These are phyloP conservation scores for human (Homo sapiens) DNA, from an alignment of 2,113 vertebrate species.

Conservation along the genomic window DNA sequence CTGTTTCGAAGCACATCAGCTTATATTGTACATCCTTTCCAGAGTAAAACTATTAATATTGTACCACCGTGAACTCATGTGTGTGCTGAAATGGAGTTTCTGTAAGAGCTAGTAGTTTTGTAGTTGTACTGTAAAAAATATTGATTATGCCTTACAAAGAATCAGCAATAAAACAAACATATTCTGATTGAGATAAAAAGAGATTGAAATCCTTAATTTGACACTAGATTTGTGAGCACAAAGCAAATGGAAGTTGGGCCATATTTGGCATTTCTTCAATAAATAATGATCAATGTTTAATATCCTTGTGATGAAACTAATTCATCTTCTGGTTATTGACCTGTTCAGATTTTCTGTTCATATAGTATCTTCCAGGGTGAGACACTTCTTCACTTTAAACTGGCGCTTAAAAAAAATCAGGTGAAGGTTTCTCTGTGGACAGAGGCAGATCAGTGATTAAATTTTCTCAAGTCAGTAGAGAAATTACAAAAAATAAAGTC, in stretches of 20 bases:
- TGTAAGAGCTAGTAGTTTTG: constrained; percentile 39
- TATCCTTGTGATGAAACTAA: constrained; percentile 49
- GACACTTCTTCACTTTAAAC: constrained; percentile 37
- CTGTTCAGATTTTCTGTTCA: constrained; percentile 30
- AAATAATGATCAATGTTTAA: constrained; percentile 33
- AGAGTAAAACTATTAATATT: constrained; percentile 26
- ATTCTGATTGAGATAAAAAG: not conserved
- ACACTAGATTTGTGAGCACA: not conserved
- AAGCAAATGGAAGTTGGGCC: not conserved
- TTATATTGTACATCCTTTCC: constrained; percentile 3
- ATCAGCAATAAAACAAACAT: not conserved
- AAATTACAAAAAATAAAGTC: constrained; percentile 41
- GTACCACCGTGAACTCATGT: not conserved
- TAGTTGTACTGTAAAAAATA: not conserved
- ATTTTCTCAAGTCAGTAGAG: constrained; percentile 32
- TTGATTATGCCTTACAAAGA: not conserved
- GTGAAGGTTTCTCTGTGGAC: not conserved
- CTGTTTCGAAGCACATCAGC: not conserved
- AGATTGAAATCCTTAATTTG: not conserved
- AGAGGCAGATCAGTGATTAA: not conserved
- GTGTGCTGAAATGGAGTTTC: constrained; percentile 24
- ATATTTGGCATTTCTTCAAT: not conserved
- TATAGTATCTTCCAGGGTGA: not conserved
- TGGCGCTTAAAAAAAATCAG: constrained; percentile 4
- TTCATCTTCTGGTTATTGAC: constrained; percentile 60